These are phyloP conservation scores for Thripadectes ignobilis DNA, from an alignment of 2,797 vertebrate species.

Conservation along the genomic window DNA sequence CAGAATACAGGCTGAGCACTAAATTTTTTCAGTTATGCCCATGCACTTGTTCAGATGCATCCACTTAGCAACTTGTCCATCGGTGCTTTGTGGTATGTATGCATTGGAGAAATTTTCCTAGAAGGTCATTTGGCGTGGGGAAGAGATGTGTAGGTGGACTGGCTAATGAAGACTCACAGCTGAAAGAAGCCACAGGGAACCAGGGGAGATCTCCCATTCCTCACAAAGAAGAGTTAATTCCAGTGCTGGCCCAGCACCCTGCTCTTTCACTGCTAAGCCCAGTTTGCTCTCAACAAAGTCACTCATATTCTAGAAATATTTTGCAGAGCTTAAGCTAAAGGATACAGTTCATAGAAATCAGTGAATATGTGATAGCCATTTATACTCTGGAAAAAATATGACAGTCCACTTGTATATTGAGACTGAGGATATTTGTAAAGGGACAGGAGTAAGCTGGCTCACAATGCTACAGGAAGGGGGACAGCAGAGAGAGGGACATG, in stretches of 20 bases:
- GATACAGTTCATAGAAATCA: conserved; percentile 35
- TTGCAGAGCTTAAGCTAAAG: conserved; percentile 14
- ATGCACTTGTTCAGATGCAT: background rate
- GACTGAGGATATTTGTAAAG: background rate
- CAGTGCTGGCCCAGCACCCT: background rate
- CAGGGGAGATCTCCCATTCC: conserved; percentile 8
- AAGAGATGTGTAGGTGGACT: background rate
- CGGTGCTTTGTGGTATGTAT: background rate
- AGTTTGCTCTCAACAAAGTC: background rate
- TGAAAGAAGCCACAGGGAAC: conserved; percentile 43
- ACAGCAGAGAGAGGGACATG: background rate
- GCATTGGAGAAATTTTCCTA: conserved; percentile 29
- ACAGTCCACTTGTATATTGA: conserved; percentile 42
- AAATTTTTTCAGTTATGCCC: background rate
- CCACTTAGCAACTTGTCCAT: background rate
- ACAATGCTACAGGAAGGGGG: background rate
- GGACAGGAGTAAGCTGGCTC: conserved; percentile 15
- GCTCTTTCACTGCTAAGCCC: conserved; percentile 2
- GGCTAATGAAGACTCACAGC: conserved; percentile 51
- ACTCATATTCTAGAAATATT: background rate
- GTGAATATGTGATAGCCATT: background rate
- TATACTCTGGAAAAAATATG: conserved; percentile 16
- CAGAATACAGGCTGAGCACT: background rate
- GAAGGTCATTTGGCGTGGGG: conserved; percentile 17
- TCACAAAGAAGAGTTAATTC: conserved; percentile 9